Evolutionary conservation across 2,888 invertebrate species (phyloP), one percentile per base, ranked within the genome.

Genomic region (Drosophila parthenogenetica): DNA sequence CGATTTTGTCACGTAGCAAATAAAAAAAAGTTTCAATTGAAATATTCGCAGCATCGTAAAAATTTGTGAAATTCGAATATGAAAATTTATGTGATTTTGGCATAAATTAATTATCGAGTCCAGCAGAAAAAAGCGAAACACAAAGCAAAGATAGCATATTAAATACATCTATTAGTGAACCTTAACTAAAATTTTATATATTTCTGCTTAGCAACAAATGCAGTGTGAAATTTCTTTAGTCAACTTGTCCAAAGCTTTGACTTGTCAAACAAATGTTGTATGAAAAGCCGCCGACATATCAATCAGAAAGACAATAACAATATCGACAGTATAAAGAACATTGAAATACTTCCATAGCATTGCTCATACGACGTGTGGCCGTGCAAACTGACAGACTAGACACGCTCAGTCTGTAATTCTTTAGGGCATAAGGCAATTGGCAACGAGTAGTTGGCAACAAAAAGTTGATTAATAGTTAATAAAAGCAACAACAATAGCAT

Each of bases 331-430:
- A 46, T 11, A 53, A 53, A 32, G 16, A 32, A 46, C 37, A 57
- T 16, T 17, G 11, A 43, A 59, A 50, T 11, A 49, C 54, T 54
- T 50, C 29, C 55, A 40, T 22, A 11, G 32, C 22, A 8, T 70
- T 70, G 62, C 75, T 69, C 65, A 76, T 62, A 65, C 62, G 72
- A 55, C 75, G 43, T 64, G 68, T 59, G 55, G 66, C 46, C 32
- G 8, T 11, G 8, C 57, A 25, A 45, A 49, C 43, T 68, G 68
- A 67, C 60, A 61, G 8, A 42, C 51, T 54, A 43, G 58, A 43
- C 25, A 19, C 19, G 4, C 35, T 35, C 13, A 51, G n/a, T 14
- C 45, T 40, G 29, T 65, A 55, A 63, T 50, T 13, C 54, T 39
- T 11, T 40, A 16, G 4, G 32, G 35, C 45, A 35, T 48, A 40